Evolutionary conservation across 2,888 invertebrate species (phyloP).

Genomic region (Pediacus dermestoides): DNA sequence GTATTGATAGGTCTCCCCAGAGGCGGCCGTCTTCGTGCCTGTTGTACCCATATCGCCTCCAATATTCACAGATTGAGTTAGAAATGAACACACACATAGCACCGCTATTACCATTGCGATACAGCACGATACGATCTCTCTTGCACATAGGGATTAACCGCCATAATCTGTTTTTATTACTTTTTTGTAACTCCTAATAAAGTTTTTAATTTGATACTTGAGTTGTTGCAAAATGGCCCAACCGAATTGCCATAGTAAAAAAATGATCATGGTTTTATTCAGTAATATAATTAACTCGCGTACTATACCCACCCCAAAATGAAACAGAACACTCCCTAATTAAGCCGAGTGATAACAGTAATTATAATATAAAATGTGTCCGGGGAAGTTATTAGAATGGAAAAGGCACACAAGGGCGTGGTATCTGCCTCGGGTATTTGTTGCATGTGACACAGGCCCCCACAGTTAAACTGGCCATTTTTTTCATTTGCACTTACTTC

Average conservation of each 20-base stretch:
- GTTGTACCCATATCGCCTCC: constrained; percentile 10
- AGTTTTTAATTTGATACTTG: constrained; percentile 16
- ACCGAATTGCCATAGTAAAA: no score
- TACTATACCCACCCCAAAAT: constrained; percentile 1
- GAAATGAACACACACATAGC: constrained; percentile 6
- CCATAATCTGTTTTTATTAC: constrained; percentile 16
- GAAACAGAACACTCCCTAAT: constrained; percentile 40
- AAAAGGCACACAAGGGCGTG: constrained; percentile 1
- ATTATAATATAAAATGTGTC: constrained; percentile 44
- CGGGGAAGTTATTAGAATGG: constrained; percentile 13
- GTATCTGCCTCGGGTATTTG: not conserved
- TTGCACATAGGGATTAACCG: constrained; percentile 10
- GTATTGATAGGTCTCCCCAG: constrained; percentile 13
- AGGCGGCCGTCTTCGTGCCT: constrained; percentile 9
- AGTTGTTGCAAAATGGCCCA: constrained; percentile 2
- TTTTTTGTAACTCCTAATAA: constrained; percentile 12
- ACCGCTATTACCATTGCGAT: no score
- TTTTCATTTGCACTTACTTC: no score
- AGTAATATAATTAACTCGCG: not conserved
- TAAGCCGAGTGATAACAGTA: constrained; percentile 43
- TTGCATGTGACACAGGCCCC: constrained; percentile 3
- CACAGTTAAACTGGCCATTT: no score
- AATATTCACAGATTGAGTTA: constrained; percentile 11
- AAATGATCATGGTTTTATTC: no score
- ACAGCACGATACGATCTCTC: constrained; percentile 15